phyloP scores from a whole-genome alignment of 2,888 invertebrate species.

The Mesorhabditis sp. region DNA sequence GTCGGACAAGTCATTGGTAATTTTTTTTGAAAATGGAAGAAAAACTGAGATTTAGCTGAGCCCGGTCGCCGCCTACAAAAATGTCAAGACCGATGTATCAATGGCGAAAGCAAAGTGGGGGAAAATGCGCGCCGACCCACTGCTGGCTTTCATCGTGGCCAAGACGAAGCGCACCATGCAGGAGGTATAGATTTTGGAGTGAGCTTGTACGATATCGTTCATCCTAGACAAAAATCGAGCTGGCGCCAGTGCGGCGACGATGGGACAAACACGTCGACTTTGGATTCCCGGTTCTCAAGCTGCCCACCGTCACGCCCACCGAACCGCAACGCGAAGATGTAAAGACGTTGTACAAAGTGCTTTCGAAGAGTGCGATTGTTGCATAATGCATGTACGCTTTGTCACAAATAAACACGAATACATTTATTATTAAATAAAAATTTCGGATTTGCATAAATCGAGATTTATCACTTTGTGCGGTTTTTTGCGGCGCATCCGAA shows the following conservation, averaged over 20 bases:
- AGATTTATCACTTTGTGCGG: too few species aligned
- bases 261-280: neutral
- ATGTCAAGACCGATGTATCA: neutral
- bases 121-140: neutral
- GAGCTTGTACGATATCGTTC: neutral
- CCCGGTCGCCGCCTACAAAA: neutral
- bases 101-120: neutral
- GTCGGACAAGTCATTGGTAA: neutral
- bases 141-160: neutral
- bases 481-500: too few species aligned
- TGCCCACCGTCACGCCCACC: neutral
- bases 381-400: too few species aligned
- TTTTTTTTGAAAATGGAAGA: neutral
- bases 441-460: too few species aligned
- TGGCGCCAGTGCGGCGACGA: neutral
- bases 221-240: conserved; percentile 5
- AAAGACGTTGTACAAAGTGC: neutral
- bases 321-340: neutral
- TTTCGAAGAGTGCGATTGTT: neutral
- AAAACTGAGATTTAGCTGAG: neutral
- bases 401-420: too few species aligned
- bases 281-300: neutral
- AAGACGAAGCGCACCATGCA: neutral
- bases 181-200: neutral
- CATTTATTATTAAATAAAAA: too few species aligned